Conservation (phyloP, 2,888 invertebrate species). For the Siphlonurus alternatus region DNA sequence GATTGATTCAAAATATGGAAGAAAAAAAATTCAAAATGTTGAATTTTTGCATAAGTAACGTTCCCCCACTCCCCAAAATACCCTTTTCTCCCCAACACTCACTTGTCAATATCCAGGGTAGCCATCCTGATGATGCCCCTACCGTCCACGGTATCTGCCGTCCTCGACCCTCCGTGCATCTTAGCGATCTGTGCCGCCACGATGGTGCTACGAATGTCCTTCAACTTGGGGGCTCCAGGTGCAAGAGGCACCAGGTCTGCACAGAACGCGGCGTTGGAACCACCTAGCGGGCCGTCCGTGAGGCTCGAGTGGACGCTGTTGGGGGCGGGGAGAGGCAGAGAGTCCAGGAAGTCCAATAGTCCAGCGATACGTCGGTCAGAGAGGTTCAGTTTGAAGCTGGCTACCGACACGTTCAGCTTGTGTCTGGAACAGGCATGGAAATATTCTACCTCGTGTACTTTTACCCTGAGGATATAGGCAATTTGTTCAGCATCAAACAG, state of each 20-base stretch:
- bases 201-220: neutral
- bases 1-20: too few relatives aligned
- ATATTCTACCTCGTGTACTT: neutral
- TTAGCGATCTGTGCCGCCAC: neutral
- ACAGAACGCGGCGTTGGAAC: neutral
- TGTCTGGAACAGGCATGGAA: constrained; percentile 32
- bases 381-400: constrained; percentile 53
- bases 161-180: neutral
- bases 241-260: neutral
- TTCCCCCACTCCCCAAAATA: too few relatives aligned
- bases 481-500: neutral
- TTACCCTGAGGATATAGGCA: neutral
- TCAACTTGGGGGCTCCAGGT: neutral
- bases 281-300: constrained; percentile 2
- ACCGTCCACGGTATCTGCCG: neutral
- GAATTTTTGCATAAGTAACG: too few relatives aligned
- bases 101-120: constrained; percentile 27
- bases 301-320: constrained; percentile 16
- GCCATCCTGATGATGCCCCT: constrained; percentile 21
- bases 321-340: constrained; percentile 29
- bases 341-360: constrained; percentile 43
- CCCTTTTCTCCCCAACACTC: too few relatives aligned
- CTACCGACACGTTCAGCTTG: constrained; percentile 55
- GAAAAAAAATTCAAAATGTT: too few relatives aligned
- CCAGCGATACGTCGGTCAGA: constrained; percentile 52